These are phyloP conservation scores for Patella ulyssiponensis DNA, from an alignment of 2,888 invertebrate species.

Conservation along the genomic window DNA sequence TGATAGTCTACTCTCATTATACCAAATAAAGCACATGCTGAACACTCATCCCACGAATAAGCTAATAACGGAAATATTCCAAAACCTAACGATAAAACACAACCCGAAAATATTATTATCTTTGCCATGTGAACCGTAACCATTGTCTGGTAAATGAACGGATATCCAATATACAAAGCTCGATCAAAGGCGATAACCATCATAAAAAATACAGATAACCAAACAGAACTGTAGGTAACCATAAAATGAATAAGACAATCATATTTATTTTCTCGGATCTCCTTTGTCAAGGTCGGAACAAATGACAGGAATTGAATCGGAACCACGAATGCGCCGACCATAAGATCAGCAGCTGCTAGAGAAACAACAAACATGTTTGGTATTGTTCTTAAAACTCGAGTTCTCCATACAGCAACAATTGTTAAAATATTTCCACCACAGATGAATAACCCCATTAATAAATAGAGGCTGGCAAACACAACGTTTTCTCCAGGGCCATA, in stretches of 20 bases:
- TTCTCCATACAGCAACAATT: slow-evolving; percentile 28
- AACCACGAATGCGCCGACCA: slow-evolving; percentile 23
- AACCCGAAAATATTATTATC: background rate
- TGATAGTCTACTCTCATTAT: too few species aligned
- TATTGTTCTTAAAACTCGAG: slow-evolving; percentile 30
- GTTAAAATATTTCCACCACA: slow-evolving; percentile 34
- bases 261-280: slow-evolving; percentile 15
- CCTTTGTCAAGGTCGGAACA: background rate
- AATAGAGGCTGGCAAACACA: too few species aligned
- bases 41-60: too few species aligned
- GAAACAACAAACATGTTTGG: slow-evolving; percentile 41
- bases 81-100: background rate
- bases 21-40: too few species aligned
- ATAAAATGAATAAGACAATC: slow-evolving; percentile 29
- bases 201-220: slow-evolving; percentile 25
- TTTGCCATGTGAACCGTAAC: background rate
- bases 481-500: too few species aligned
- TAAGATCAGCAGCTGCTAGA: slow-evolving; percentile 18
- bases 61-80: too few species aligned
- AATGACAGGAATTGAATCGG: slow-evolving; percentile 21
- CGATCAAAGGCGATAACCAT: slow-evolving; percentile 30
- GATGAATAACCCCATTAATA: slow-evolving; percentile 21
- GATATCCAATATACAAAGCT: slow-evolving; percentile 12
- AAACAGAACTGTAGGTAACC: slow-evolving; percentile 19
- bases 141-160: background rate